phyloP scores from a whole-genome alignment of 2,888 invertebrate species.

The Parnassius smintheus region DNA sequence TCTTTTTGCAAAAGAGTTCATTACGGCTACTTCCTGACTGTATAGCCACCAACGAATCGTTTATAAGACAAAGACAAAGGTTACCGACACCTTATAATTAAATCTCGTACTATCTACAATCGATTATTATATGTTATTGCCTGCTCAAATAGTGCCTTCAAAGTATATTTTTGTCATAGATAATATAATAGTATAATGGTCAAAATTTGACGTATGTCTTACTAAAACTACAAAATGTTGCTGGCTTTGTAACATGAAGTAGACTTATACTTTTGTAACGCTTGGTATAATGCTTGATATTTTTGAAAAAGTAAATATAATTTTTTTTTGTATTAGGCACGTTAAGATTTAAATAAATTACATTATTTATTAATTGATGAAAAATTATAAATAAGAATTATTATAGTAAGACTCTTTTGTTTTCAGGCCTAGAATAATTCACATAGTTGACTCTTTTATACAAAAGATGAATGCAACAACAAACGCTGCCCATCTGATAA shows the following conservation, averaged over 20 bases:
- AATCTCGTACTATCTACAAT: no score
- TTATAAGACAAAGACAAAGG: no score
- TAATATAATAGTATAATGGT: no score
- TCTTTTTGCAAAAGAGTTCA: no score
- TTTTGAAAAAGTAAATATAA: not conserved
- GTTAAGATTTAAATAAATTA: conserved; percentile 16
- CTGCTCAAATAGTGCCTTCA: conserved; percentile 23
- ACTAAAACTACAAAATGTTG: not conserved
- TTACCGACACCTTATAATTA: no score
- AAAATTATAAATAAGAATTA: not conserved
- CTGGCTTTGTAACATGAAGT: not conserved
- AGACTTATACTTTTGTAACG: conserved; percentile 16
- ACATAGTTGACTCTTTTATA: conserved; percentile 66
- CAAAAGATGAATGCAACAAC: conserved; percentile 63
- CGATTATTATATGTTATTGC: no score
- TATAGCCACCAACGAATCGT: no score
- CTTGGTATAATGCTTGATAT: conserved; percentile 9
- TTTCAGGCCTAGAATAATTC: conserved; percentile 71
- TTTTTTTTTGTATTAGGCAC: conserved; percentile 7
- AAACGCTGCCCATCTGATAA: conserved; percentile 59
- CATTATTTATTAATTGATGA: conserved; percentile 4
- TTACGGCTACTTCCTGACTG: no score
- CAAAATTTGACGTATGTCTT: no score
- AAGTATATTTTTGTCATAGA: conserved; percentile 1
- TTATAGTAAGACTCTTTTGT: conserved; percentile 37